Evolutionary conservation across 2,888 invertebrate species (phyloP).

Genomic region (Pocota personata): DNA sequence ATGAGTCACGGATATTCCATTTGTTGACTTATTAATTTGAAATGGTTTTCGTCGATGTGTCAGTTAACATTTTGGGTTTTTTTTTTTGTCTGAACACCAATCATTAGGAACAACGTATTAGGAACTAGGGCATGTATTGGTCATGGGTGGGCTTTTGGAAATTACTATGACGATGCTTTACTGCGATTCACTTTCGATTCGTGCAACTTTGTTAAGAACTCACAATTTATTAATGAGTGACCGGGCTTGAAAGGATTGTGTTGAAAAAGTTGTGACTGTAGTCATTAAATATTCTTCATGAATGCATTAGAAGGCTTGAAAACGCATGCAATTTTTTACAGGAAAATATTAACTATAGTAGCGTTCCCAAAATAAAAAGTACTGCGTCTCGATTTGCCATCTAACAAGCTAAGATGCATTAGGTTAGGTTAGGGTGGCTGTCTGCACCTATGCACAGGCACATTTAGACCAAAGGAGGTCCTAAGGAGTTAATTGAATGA

Average conservation of each 20-base stretch:
- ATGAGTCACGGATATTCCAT: conserved; percentile 64
- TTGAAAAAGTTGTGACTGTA: neutral
- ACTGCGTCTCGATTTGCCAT: too few relatives aligned
- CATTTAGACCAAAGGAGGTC: too few relatives aligned
- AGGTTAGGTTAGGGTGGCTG: too few relatives aligned
- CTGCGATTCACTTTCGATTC: conserved; percentile 31
- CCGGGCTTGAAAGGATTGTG: neutral
- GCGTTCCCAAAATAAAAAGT: too few relatives aligned
- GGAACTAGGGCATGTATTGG: conserved; percentile 23
- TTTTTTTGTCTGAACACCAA: neutral
- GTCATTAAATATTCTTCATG: neutral
- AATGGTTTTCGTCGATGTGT: conserved; percentile 24
- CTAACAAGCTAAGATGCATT: too few relatives aligned
- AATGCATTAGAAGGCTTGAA: too few relatives aligned
- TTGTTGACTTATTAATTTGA: conserved; percentile 57
- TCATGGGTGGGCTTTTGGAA: conserved; percentile 27
- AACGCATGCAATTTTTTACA: too few relatives aligned
- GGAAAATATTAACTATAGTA: too few relatives aligned
- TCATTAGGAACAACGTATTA: conserved; percentile 21
- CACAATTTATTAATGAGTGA: conserved; percentile 11
- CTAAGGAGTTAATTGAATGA: too few relatives aligned
- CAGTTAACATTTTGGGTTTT: neutral
- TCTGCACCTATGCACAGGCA: too few relatives aligned
- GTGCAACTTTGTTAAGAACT: neutral
- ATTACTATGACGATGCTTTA: conserved; percentile 46